phyloP scores from a whole-genome alignment of 1,140 invertebrate genomes.

The Trachymyrmex septentrionalis region DNA sequence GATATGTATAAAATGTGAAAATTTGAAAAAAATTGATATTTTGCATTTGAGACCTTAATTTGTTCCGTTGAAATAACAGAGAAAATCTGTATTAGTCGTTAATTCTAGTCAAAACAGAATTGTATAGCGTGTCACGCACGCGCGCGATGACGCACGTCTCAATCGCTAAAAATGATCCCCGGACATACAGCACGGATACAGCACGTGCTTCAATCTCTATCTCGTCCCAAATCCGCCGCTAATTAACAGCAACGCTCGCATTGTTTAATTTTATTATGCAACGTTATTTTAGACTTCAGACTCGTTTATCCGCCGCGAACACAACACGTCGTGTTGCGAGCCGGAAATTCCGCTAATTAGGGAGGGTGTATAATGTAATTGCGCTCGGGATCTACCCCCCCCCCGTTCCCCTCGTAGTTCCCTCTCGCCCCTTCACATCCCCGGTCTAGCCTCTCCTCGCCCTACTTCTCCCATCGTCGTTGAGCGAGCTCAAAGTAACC shows the following conservation, averaged over 20 bases:
- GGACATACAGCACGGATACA: no score
- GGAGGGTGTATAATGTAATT: conserved; percentile 63
- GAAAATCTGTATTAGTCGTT: neutral
- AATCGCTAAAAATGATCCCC: conserved; percentile 31
- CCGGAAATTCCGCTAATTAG: conserved; percentile 66
- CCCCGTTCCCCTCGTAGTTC: no score
- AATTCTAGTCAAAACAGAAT: conserved; percentile 7
- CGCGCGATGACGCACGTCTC: conserved; percentile 1
- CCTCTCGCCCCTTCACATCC: neutral
- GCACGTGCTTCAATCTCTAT: conserved; percentile 42
- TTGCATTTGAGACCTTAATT: neutral
- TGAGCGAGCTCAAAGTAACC: conserved; percentile 65
- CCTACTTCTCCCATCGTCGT: conserved; percentile 39
- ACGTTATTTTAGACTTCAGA: conserved; percentile 65
- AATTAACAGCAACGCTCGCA: conserved; percentile 59
- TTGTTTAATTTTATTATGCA: conserved; percentile 66
- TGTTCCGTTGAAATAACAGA: neutral
- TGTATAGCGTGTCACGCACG: conserved; percentile 6
- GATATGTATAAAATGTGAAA: neutral
- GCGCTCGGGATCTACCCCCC: conserved; percentile 52
- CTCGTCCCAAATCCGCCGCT: conserved; percentile 51
- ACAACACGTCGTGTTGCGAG: conserved; percentile 59
- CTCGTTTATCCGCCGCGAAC: conserved; percentile 59
- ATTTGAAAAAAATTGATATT: neutral
- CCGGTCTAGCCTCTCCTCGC: neutral